Evolutionary conservation across 2,797 vertebrate species (phyloP).

Genomic region (Melanogrammus aeglefinus): DNA sequence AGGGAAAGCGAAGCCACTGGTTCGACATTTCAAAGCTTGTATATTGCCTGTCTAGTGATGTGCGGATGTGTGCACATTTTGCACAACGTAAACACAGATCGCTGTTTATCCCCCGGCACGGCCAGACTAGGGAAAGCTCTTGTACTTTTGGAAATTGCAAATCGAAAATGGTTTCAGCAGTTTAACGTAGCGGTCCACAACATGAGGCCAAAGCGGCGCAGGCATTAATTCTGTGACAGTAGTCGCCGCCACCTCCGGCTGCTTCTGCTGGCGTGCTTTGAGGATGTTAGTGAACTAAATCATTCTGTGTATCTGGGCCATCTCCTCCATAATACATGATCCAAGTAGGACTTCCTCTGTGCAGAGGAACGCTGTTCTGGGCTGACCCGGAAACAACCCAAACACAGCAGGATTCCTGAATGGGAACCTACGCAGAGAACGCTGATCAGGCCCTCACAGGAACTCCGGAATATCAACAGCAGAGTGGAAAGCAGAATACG

Average conservation of each 20-base stretch:
- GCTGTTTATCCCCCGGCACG: too few species aligned
- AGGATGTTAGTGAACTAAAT: slow-evolving; percentile 6
- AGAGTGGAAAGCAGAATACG: too few species aligned
- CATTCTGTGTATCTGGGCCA: slow-evolving; percentile 12
- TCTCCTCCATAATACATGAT: background rate
- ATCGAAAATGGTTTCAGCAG: background rate
- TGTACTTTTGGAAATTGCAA: background rate
- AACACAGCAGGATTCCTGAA: background rate
- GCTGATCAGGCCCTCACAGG: too few species aligned
- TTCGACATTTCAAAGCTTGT: background rate
- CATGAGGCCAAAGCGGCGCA: background rate
- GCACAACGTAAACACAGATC: background rate
- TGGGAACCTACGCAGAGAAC: too few species aligned
- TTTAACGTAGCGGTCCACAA: background rate
- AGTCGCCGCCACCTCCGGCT: background rate
- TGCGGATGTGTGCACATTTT: background rate
- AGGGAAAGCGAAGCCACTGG: background rate
- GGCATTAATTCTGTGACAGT: background rate
- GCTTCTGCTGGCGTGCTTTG: background rate
- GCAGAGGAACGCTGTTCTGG: background rate
- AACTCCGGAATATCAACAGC: too few species aligned
- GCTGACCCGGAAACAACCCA: background rate
- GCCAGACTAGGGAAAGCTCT: background rate
- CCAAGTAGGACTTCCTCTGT: background rate
- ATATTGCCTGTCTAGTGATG: background rate